Base-by-base conservation (phyloP, 1,140 invertebrate species). In the Panulirus ornatus region DNA sequence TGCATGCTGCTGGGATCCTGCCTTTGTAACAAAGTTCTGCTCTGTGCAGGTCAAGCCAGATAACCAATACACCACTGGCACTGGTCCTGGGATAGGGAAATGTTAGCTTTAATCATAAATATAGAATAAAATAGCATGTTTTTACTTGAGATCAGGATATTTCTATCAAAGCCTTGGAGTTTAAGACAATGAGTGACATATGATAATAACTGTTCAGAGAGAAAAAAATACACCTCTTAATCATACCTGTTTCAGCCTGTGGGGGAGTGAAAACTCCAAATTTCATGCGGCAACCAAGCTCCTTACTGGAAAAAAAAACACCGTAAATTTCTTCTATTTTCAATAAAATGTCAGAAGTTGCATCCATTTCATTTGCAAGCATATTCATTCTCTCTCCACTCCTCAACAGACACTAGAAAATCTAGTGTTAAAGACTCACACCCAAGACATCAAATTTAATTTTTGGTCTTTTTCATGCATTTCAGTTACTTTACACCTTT, bases 21-120 rank as follows among this genome's bases (percentile, higher is more conserved):
- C 96, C 95, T 99, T 99, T 79, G 97, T 96, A 78, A 99, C 97
- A 93, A 99, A 99, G 95, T 99, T 99, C 93, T 98, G 96, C 94
- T 99, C 99, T 40, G 96, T 99, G 93, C 99, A 99, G 0, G 97
- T 98, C 8, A 99, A 94, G 16, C 98, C 98, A 75, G 98, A 99
- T 0, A 99, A 94, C 95, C 97, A 99, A 93, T 98, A 99, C 5
- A 99, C 95, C 9, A 98, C 97, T 47, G 98, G 98, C 36, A 97
- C 94, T 92, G 96, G 96, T 27, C 95, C 94, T 92, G 70, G 1
- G 58, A 63, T 63, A 79, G 51, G 81, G 30, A 19, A 38, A 81
- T 38, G 34, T 42, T 0, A 30, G 2, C 27, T 3, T 81, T 16
- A 51, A 6, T n/a, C n/a, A n/a, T n/a, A n/a, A n/a, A 22, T 27